These are phyloP conservation scores for Garrulus glandarius DNA, from an alignment of 2,797 vertebrate genomes.

Conservation along the genomic window DNA sequence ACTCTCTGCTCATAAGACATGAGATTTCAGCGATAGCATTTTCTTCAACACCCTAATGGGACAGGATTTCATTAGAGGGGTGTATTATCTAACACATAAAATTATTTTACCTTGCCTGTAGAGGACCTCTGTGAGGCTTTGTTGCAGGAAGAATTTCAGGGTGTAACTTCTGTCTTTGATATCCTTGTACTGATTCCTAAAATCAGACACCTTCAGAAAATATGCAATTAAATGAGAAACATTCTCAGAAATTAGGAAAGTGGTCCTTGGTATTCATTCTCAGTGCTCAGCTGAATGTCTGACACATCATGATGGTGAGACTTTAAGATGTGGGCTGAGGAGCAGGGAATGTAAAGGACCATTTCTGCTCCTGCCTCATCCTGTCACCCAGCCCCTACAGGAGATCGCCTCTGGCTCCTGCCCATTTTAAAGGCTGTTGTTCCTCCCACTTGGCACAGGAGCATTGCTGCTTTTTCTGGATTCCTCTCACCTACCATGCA, in stretches of 20 bases:
- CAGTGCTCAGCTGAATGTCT: background rate
- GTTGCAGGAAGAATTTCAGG: background rate
- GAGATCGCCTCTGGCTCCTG: background rate
- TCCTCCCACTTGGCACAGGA: background rate
- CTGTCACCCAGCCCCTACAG: background rate
- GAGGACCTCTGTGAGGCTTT: background rate
- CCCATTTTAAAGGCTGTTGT: background rate
- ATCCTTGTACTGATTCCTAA: background rate
- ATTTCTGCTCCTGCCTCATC: background rate
- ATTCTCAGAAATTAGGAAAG: background rate
- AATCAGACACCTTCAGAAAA: background rate
- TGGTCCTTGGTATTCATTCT: background rate
- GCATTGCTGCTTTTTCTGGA: background rate
- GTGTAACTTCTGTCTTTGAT: background rate
- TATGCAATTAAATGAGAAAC: background rate
- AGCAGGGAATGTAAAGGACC: background rate
- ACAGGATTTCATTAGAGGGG: background rate
- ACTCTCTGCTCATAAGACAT: background rate
- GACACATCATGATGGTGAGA: background rate
- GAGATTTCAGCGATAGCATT: background rate
- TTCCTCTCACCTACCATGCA: rapidly evolving
- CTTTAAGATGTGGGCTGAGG: background rate
- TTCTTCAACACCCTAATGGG: background rate
- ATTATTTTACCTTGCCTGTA: background rate
- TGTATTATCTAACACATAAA: background rate